A percentile compares a stretch with the other conserved stretches of the same genome.
phyloP scores from a whole-genome alignment of 2,797 vertebrate species.

The Sebastes hubbsi region DNA sequence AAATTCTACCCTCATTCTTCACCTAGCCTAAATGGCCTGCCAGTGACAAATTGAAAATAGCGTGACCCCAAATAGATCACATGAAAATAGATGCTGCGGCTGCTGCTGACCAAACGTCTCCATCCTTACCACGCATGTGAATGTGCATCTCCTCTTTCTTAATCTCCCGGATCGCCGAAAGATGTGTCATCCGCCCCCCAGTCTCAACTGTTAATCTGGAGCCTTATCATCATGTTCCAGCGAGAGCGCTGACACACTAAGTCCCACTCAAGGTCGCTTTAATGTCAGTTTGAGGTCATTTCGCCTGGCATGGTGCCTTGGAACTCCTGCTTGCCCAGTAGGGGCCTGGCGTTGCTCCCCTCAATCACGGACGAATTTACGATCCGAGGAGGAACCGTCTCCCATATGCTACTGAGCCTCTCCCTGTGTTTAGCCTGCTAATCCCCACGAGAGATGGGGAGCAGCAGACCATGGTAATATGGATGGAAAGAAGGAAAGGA shows the following conservation, averaged over 20 bases:
- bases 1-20: constrained; percentile 45
- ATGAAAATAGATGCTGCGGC: constrained; percentile 32
- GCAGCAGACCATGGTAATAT: constrained; percentile 79
- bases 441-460: constrained; percentile 80
- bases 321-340: constrained; percentile 67
- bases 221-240: constrained; percentile 81
- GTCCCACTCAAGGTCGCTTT: constrained; percentile 77
- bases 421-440: constrained; percentile 79
- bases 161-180: constrained; percentile 67
- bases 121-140: constrained; percentile 25
- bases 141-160: constrained; percentile 46
- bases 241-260: constrained; percentile 65
- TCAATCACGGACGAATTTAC: constrained; percentile 79
- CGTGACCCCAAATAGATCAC: constrained; percentile 53
- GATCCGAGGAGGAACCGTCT: constrained; percentile 58
- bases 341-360: constrained; percentile 65
- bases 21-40: constrained; percentile 40
- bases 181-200: constrained; percentile 45
- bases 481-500: constrained; percentile 57
- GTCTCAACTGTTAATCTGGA: constrained; percentile 74
- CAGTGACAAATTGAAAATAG: constrained; percentile 40
- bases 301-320: constrained; percentile 55
- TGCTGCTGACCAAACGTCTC: constrained; percentile 54
- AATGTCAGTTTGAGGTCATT: constrained; percentile 81
- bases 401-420: constrained; percentile 77